phyloP scores from a whole-genome alignment of 2,797 vertebrate species.

The Myotis findleyi region DNA sequence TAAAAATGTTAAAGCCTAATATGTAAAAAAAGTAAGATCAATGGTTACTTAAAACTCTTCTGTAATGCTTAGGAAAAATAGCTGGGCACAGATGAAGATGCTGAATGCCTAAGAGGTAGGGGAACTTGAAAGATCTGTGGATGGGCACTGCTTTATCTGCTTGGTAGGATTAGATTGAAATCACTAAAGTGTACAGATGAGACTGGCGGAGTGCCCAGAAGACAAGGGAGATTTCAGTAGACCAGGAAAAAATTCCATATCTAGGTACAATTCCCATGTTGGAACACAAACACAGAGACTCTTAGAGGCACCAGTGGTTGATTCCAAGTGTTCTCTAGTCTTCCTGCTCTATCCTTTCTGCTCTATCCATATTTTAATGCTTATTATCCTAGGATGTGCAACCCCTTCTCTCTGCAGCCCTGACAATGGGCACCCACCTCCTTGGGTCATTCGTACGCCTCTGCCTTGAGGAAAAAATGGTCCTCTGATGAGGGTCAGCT shows the following conservation, averaged over 20 bases:
- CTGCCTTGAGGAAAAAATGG: not conserved
- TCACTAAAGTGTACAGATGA: not conserved
- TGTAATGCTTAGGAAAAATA: not conserved
- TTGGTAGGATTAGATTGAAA: not conserved
- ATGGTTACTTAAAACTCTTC: not conserved
- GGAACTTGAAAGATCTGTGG: not conserved
- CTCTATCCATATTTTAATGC: not conserved
- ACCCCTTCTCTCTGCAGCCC: not conserved
- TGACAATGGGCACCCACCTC: not conserved
- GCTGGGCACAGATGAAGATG: not conserved
- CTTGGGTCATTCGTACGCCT: not conserved
- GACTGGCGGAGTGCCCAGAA: not conserved
- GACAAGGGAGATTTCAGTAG: not conserved
- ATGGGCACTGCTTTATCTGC: not conserved
- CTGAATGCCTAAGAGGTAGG: not conserved
- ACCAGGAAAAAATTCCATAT: not conserved
- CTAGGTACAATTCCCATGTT: not conserved
- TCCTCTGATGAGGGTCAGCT: not conserved
- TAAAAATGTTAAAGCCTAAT: constrained; percentile 6
- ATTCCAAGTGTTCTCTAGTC: not conserved
- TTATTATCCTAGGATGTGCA: not conserved
- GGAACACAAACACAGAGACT: not conserved
- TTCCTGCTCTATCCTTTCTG: not conserved
- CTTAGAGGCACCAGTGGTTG: not conserved
- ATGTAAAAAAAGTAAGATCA: not conserved